phyloP scores from a whole-genome alignment of 2,797 vertebrate species.

The Takifugu rubripes region DNA sequence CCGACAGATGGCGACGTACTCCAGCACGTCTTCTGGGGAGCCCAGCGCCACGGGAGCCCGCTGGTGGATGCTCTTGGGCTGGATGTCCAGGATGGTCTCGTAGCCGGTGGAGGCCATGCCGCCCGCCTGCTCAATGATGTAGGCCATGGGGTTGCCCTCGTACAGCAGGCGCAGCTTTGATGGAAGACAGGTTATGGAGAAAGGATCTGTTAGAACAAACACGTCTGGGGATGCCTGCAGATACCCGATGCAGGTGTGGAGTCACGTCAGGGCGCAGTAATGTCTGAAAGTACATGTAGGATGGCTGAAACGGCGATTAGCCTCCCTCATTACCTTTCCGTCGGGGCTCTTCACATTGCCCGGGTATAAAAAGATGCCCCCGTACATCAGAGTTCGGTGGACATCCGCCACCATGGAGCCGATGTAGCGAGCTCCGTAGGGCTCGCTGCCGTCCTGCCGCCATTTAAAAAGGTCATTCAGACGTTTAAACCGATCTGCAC shows the following conservation, averaged over 20 bases:
- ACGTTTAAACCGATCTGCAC: neutral
- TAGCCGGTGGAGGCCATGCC: slow-evolving; percentile 89
- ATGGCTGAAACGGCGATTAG: too few relatives aligned
- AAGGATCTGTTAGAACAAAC: too few relatives aligned
- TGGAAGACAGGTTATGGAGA: neutral
- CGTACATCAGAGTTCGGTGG: slow-evolving; percentile 93
- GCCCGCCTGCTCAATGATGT: slow-evolving; percentile 92
- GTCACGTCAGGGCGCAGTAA: too few relatives aligned
- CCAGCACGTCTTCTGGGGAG: slow-evolving; percentile 88
- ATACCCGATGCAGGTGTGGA: too few relatives aligned
- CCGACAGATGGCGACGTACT: slow-evolving; percentile 84
- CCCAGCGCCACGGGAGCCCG: slow-evolving; percentile 85
- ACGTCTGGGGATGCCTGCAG: too few relatives aligned
- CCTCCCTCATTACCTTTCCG: slow-evolving; percentile 82
- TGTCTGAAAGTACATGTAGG: too few relatives aligned
- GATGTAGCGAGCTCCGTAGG: slow-evolving; percentile 88
- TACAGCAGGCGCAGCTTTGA: slow-evolving; percentile 91
- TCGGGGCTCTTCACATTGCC: slow-evolving; percentile 88
- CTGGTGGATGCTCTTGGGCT: slow-evolving; percentile 87
- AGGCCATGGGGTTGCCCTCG: slow-evolving; percentile 94
- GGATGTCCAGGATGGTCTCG: slow-evolving; percentile 84
- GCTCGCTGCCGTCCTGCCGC: slow-evolving; percentile 84
- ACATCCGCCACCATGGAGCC: slow-evolving; percentile 98
- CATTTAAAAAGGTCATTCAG: neutral
- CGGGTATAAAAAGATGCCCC: slow-evolving; percentile 95